A percentile compares a stretch with the other conserved stretches of the same genome.
Conservation (phyloP, 2,113 vertebrate species). For the Mastomys coucha region DNA sequence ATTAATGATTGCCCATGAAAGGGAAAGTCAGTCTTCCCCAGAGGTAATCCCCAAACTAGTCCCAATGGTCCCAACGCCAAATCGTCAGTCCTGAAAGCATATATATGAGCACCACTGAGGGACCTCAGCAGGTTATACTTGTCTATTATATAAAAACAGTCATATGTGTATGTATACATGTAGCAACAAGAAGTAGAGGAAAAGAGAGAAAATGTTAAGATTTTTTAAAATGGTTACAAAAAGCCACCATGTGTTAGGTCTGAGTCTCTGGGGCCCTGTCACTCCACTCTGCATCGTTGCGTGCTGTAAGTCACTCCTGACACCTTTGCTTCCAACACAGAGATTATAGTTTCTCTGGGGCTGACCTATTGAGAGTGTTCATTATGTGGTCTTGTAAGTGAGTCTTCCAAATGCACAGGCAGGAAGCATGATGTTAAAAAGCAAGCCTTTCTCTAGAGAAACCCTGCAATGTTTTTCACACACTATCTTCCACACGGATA, state of each 20-base stretch:
- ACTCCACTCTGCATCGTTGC: not conserved
- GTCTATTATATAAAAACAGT: not conserved
- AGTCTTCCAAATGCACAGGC: constrained; percentile 43
- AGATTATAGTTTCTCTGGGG: not conserved
- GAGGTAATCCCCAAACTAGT: not conserved
- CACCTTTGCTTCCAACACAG: constrained; percentile 27
- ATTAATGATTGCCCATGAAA: not conserved
- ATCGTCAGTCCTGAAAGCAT: not conserved
- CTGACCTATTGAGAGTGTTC: constrained; percentile 59
- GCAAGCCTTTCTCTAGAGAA: constrained; percentile 47
- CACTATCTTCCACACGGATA: constrained; percentile 3
- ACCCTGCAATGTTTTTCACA: constrained; percentile 44
- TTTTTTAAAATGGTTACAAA: constrained; percentile 44
- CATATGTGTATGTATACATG: too few relatives aligned
- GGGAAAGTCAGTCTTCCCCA: not conserved
- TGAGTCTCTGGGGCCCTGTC: constrained; percentile 19
- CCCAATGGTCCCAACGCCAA: not conserved
- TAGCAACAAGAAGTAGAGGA: not conserved
- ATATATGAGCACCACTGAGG: not conserved
- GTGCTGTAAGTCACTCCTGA: constrained; percentile 43
- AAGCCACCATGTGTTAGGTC: constrained; percentile 43
- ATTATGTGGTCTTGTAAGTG: constrained; percentile 60
- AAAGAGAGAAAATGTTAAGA: not conserved
- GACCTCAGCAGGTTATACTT: not conserved
- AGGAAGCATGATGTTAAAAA: constrained; percentile 45